These are phyloP conservation scores for Rhinolophus sinicus DNA, from an alignment of 2,113 vertebrate genomes.

Conservation along the genomic window DNA sequence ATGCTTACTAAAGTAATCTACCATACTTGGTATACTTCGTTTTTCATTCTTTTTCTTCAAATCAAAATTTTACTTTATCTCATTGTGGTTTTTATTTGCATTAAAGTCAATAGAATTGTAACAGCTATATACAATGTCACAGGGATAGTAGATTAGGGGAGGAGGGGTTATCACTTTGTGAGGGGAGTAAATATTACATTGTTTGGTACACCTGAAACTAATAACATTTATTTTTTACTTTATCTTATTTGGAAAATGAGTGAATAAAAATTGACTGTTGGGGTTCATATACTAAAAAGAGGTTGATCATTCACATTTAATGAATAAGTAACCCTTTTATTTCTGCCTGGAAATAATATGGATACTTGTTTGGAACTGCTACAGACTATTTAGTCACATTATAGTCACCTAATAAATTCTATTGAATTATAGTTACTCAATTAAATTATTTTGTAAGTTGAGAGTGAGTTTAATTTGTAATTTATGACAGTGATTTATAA, in stretches of 20 bases:
- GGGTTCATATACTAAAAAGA: not conserved
- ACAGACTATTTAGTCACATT: not conserved
- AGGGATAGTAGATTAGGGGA: no score
- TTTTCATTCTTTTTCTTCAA: conserved; percentile 36
- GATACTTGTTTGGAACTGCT: not conserved
- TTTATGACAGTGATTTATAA: conserved; percentile 28
- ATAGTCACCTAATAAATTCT: not conserved
- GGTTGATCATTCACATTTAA: conserved; percentile 23
- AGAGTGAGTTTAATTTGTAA: conserved; percentile 20
- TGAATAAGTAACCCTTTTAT: conserved; percentile 4
- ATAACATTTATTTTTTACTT: not conserved
- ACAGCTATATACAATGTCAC: no score
- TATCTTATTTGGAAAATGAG: conserved; percentile 1
- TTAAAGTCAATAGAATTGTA: no score
- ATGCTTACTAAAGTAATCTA: not conserved
- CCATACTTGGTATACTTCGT: not conserved
- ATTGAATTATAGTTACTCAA: not conserved
- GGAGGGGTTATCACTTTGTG: no score
- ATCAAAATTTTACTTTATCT: not conserved
- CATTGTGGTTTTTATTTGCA: not conserved
- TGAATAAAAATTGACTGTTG: not conserved
- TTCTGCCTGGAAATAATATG: conserved; percentile 21
- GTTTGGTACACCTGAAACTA: no score
- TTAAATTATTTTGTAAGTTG: conserved; percentile 34
- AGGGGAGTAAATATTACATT: no score